Conservation (phyloP, 2,113 vertebrate species). For the Ailurus styani region DNA sequence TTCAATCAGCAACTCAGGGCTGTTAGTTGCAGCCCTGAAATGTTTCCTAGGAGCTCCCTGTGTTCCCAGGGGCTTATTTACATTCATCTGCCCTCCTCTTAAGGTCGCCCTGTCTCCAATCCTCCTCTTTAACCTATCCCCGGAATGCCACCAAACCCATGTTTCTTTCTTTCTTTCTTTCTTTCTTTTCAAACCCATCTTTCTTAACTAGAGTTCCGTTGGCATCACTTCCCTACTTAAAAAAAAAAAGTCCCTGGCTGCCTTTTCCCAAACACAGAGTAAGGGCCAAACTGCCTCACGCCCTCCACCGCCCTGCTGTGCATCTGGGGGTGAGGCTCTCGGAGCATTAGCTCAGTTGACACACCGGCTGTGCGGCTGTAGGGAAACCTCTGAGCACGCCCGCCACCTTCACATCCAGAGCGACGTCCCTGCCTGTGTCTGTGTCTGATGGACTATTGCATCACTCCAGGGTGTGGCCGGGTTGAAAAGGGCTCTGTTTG, state of each 20-base stretch:
- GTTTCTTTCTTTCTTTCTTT: neutral
- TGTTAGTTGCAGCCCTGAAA: neutral
- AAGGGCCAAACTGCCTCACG: neutral
- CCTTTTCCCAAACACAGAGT: neutral
- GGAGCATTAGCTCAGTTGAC: neutral
- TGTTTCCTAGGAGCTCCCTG: neutral
- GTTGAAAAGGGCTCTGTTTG: neutral
- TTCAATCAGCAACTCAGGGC: neutral
- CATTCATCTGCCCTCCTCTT: neutral
- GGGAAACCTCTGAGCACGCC: neutral
- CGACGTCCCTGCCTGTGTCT: neutral
- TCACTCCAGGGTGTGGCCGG: conserved; percentile 14
- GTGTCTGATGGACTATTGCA: neutral
- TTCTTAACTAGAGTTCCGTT: neutral
- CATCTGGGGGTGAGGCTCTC: neutral
- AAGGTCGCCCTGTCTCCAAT: neutral
- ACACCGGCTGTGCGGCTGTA: neutral
- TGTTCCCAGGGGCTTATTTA: neutral
- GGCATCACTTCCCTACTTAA: neutral
- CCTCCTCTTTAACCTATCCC: neutral
- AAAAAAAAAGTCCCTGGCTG: neutral
- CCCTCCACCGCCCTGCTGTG: neutral
- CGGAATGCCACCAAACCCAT: neutral
- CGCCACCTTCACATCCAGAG: neutral
- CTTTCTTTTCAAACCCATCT: neutral